Conservation (phyloP, 1,140 invertebrate species). For the Spodoptera frugiperda region DNA sequence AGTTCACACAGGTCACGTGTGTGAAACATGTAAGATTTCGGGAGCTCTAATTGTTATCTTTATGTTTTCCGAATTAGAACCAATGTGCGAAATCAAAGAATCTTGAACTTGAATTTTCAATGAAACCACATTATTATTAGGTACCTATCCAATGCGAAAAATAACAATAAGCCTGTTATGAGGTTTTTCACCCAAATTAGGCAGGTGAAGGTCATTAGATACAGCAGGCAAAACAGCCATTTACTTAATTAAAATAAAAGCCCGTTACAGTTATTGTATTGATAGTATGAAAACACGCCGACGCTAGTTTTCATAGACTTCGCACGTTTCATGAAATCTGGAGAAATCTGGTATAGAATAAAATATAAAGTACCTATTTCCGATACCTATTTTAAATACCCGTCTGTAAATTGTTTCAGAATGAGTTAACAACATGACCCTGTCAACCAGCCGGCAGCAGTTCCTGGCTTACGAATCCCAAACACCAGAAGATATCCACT, state of each 20-base stretch:
- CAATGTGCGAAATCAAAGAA: too few relatives aligned
- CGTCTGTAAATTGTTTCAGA: slow-evolving; percentile 58
- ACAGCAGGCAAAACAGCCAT: background rate
- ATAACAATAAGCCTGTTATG: background rate
- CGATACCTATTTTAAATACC: too few relatives aligned
- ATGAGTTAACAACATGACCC: slow-evolving; percentile 71
- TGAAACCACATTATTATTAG: too few relatives aligned
- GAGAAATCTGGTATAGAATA: too few relatives aligned
- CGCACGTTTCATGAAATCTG: background rate
- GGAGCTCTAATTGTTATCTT: too few relatives aligned
- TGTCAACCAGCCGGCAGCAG: slow-evolving; percentile 82
- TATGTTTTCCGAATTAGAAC: too few relatives aligned
- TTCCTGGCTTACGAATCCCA: slow-evolving; percentile 81
- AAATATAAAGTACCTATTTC: too few relatives aligned
- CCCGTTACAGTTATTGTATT: slow-evolving; percentile 12
- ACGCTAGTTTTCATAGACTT: background rate
- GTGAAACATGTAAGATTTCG: too few relatives aligned
- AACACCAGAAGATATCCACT: slow-evolving; percentile 70
- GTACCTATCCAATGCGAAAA: background rate
- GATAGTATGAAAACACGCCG: slow-evolving; percentile 4
- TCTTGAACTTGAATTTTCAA: background rate
- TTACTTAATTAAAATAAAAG: slow-evolving; percentile 28
- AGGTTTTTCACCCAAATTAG: slow-evolving; percentile 1
- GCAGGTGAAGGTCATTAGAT: slow-evolving; percentile 7
- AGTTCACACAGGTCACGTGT: too few relatives aligned